Conservation (phyloP, 2,797 vertebrate genomes). For the Numenius phaeopus region DNA sequence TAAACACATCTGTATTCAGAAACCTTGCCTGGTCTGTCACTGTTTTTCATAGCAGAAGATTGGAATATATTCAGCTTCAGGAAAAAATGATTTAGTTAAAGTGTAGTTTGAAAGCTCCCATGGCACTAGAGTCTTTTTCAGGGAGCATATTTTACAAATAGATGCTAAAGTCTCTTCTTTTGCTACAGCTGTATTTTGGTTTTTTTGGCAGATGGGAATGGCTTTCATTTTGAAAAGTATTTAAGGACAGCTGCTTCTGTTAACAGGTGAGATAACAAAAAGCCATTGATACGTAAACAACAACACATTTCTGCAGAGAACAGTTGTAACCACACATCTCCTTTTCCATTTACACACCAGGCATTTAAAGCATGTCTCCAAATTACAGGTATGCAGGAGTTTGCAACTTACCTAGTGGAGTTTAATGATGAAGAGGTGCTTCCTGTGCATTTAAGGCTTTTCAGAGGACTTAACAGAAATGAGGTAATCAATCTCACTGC, state of each 20-base stretch:
- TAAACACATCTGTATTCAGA: background rate
- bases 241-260: background rate
- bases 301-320: background rate
- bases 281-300: background rate
- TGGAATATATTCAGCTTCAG: background rate
- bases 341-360: background rate
- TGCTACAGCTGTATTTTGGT: background rate
- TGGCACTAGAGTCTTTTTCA: background rate
- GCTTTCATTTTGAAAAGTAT: background rate
- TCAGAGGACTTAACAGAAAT: background rate
- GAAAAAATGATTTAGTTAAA: background rate
- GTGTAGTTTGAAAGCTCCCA: background rate
- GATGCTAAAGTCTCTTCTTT: background rate
- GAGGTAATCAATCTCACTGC: background rate
- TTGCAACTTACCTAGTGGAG: fast-evolving
- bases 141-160: background rate
- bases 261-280: background rate
- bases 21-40: background rate
- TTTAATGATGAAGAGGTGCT: background rate
- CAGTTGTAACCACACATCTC: background rate
- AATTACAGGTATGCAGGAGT: background rate
- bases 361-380: background rate
- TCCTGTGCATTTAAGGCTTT: background rate
- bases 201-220: background rate
- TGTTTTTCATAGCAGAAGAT: background rate